Evolutionary conservation across 2,888 invertebrate species (phyloP), one percentile per base, ranked within the genome.

Genomic region (Corbicula japonica): DNA sequence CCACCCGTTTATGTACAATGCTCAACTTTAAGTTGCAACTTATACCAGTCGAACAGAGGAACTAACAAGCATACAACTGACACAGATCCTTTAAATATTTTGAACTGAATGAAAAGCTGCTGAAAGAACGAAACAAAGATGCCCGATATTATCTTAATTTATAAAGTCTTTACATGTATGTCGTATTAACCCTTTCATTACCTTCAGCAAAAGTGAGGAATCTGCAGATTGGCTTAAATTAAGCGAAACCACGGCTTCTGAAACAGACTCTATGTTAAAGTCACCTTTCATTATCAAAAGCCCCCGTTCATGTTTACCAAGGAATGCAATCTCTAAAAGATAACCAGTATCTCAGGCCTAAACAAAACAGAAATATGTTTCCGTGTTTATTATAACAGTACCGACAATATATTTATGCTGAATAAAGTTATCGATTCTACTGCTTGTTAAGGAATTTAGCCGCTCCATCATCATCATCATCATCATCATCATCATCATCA

Each of bases 251-350:
- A 30, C 66, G 54, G 35, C 26, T n/a, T 18, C 35, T 30, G 30
- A 38, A 66, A 41, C 66, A 66, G 54, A 52, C 66, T 38, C 41
- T 32, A 41, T 66, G 66, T 54, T 66, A 66, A 34, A 66, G 66
- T 66, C 66, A 66, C 66, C 54, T 66, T 4, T 38, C n/a, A 32
- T 63, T 50, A 50, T 34, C 50, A 35, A 35, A 18, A 50, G 41
- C n/a, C n/a, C 15, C 2, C 2, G 28, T 38, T 38, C 54, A 38
- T 54, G 66, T 41, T 66, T 66, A 28, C n/a, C 26, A 38, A 26
- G 54, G 66, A 66, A 65, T 50, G 32, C n/a, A 52, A 65, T 65
- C 44, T 6, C 34, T 15, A 10, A 23, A 32, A 21, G 65, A 52
- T 52, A 50, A 48, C 18, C 52, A 46, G 21, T 26, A 21, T 35